Conservation (phyloP, 2,888 invertebrate species). For the Caenorhabditis sp. region DNA sequence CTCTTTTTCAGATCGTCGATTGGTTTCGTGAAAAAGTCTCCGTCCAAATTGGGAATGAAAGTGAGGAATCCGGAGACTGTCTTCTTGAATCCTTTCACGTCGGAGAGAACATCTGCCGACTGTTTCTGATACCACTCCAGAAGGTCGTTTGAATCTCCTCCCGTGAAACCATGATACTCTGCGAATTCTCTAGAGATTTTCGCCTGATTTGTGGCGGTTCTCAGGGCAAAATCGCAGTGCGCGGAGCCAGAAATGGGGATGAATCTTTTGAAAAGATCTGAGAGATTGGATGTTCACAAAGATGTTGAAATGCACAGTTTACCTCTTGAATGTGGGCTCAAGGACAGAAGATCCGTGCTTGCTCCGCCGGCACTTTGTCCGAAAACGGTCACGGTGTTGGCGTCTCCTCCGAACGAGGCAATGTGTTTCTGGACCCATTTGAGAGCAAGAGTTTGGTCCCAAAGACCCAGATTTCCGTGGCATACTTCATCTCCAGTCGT, state of each 20-base stretch:
- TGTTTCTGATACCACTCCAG: slow-evolving; percentile 21
- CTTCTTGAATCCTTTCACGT: slow-evolving; percentile 30
- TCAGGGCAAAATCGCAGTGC: slow-evolving; percentile 56
- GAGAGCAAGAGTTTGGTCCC: slow-evolving; percentile 76
- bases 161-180: slow-evolving; percentile 39
- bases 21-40: slow-evolving; percentile 68
- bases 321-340: slow-evolving; percentile 65
- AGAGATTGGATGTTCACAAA: not conserved
- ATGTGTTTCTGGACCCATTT: slow-evolving; percentile 77
- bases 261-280: slow-evolving; percentile 10
- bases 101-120: not conserved
- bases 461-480: slow-evolving; percentile 70
- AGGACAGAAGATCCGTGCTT: slow-evolving; percentile 58
- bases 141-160: slow-evolving; percentile 13
- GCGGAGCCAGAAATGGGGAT: slow-evolving; percentile 65
- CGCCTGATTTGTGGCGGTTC: slow-evolving; percentile 38
- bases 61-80: slow-evolving; percentile 43
- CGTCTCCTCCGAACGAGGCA: slow-evolving; percentile 71
- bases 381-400: slow-evolving; percentile 74
- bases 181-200: slow-evolving; percentile 52
- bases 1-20: slow-evolving; percentile 57
- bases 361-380: slow-evolving; percentile 73
- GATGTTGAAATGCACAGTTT: not conserved
- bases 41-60: slow-evolving; percentile 65
- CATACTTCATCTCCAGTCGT: slow-evolving; percentile 54